Evolutionary conservation across 2,113 vertebrate species (phyloP).

Genomic region (Micromys minutus): DNA sequence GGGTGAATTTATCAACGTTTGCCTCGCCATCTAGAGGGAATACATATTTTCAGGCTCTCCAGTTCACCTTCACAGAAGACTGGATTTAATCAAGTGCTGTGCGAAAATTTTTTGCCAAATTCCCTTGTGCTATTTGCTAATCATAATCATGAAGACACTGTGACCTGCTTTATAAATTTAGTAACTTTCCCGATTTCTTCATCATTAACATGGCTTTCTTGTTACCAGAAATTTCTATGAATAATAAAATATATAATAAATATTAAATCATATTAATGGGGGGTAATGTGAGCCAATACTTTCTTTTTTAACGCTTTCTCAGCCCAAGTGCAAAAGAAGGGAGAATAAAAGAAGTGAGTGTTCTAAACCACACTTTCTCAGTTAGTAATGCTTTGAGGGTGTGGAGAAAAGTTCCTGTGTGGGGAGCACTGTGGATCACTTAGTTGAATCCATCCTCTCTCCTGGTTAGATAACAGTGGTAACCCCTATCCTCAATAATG

Average conservation of each 20-base stretch:
- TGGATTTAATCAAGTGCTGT: constrained; percentile 28
- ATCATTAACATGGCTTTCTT: constrained; percentile 28
- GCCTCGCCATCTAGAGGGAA: not conserved
- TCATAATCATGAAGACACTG: not conserved
- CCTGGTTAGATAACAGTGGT: not conserved
- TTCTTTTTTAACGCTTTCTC: constrained; percentile 2
- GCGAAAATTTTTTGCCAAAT: not conserved
- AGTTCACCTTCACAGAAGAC: constrained; percentile 43
- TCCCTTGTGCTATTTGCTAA: not conserved
- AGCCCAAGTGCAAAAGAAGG: not conserved
- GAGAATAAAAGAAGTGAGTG: not conserved
- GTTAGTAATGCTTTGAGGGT: not conserved
- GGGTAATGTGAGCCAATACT: constrained; percentile 18
- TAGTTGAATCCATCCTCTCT: not conserved
- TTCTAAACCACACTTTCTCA: not conserved
- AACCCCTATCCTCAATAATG: not conserved
- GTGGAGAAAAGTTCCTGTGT: not conserved
- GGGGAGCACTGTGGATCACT: not conserved
- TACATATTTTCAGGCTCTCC: not conserved
- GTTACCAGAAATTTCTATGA: constrained; percentile 48
- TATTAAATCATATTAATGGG: constrained; percentile 20
- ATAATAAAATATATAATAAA: constrained; percentile 44
- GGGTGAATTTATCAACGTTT: constrained; percentile 28
- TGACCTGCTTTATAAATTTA: not conserved
- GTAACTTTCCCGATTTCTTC: not conserved